Base-by-base conservation (phyloP, 2,888 invertebrate species). In the Melanostoma mellinum region DNA sequence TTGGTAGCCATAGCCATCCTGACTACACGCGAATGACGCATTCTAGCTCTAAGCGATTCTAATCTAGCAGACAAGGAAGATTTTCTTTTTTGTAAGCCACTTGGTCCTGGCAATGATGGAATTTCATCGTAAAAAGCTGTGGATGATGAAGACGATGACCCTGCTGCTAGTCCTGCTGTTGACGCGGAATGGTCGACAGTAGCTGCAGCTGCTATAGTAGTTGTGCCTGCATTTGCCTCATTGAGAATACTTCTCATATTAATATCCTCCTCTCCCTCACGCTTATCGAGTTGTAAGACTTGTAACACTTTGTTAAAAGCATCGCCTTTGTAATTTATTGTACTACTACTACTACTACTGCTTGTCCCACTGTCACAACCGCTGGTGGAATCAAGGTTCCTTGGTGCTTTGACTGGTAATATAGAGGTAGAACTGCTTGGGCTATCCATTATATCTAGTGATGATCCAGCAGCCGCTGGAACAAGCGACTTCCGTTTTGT, bases 61-160 rank as follows among this genome's bases (percentile, higher is more conserved):
- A 20, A 1, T 20, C 20, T 20, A 20, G 20, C 20, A 20, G 20
- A 20, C 20, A 20, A 20, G 20, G 20, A 20, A 20, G 20, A 20
- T 20, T 20, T 53, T 38, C 52, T 56, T 52, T 69, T 82, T 42
- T 84, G 84, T 6, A 84, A 60, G n/a, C 84, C 84, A 75, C 84
- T 84, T 10, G 84, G 84, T 2, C 84, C 84, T 20, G 84, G 84
- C 61, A 84, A 55, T 33, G 82, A 74, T 53, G 74, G 61, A 6
- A 69, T 40, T 10, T 69, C 60, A 3, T 84, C 84, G n/a, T 63
- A 69, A 50, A 55, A 77, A 42, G 32, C 68, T 30, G 61, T 6
- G 6, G 82, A 33, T n/a, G 71, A 50, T 20, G 71, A 9, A 3
- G 60, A 60, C 3, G 55, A 55, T 10, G 55, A 55, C 3, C 20